A percentile compares a stretch with the other conserved stretches of the same genome.
These are phyloP conservation scores for Dryomyza anilis DNA, from an alignment of 2,888 invertebrate genomes.

Conservation along the genomic window DNA sequence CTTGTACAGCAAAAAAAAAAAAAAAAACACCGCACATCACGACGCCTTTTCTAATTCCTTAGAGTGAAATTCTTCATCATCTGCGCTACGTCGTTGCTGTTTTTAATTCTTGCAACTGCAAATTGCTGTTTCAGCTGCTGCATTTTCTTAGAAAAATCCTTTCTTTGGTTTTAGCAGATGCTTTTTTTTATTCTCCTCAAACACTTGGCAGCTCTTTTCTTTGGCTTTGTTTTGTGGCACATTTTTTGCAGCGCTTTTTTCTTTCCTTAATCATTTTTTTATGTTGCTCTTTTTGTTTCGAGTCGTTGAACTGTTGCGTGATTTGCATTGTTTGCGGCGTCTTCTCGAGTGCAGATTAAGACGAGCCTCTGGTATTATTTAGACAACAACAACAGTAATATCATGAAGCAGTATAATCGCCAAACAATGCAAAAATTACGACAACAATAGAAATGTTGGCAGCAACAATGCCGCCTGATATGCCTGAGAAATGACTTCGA, in stretches of 20 bases:
- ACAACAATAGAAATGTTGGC: too few species aligned
- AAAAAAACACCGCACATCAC: too few species aligned
- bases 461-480: too few species aligned
- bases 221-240: background rate
- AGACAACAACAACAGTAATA: too few species aligned
- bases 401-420: too few species aligned
- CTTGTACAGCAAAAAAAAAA: too few species aligned
- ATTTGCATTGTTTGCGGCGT: slow-evolving; percentile 12
- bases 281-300: background rate
- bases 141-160: background rate
- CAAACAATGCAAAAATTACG: too few species aligned
- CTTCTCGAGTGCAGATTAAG: slow-evolving; percentile 14
- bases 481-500: slow-evolving; percentile 19
- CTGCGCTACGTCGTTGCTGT: background rate
- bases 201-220: background rate
- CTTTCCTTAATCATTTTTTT: background rate
- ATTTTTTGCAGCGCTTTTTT: background rate
- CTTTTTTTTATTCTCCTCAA: background rate
- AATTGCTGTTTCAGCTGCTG: background rate
- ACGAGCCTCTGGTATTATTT: slow-evolving; percentile 6
- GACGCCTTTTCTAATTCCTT: too few species aligned
- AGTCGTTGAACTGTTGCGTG: slow-evolving; percentile 23
- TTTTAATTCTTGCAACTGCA: background rate
- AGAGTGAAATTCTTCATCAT: slow-evolving; percentile 10
- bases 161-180: background rate